Percentiles rank a stretch among this genome's conserved stretches.
Evolutionary conservation across 2,888 invertebrate species (phyloP).

Genomic region (Torymus auratus): DNA sequence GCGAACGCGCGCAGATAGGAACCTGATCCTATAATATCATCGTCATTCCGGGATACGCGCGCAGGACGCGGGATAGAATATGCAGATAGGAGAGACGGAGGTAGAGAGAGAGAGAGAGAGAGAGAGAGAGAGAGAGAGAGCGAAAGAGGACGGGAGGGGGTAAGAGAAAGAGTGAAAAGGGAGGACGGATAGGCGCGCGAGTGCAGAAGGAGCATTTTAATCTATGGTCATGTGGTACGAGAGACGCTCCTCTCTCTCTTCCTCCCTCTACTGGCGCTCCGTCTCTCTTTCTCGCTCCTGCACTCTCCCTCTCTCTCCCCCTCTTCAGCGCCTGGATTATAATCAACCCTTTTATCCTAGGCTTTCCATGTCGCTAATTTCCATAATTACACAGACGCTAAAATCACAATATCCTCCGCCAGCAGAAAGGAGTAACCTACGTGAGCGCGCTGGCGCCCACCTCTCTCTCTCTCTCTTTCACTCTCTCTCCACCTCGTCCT

Average conservation of each 20-base stretch:
- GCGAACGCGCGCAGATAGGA: conserved; percentile 59
- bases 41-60: conserved; percentile 67
- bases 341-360: conserved; percentile 78
- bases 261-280: conserved; percentile 54
- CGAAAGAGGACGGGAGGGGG: conserved; percentile 58
- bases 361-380: conserved; percentile 78
- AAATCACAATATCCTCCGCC: conserved; percentile 76
- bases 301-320: conserved; percentile 63
- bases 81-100: conserved; percentile 61
- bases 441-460: conserved; percentile 66
- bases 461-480: neutral
- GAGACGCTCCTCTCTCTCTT: conserved; percentile 58
- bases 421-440: conserved; percentile 75
- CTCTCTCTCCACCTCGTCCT: conserved; percentile 56
- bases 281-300: conserved; percentile 58
- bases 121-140: conserved; percentile 58
- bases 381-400: conserved; percentile 78
- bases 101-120: conserved; percentile 60
- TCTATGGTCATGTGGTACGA: conserved; percentile 73
- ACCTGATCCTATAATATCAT: conserved; percentile 70
- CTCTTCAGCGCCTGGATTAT: conserved; percentile 73
- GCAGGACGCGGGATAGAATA: conserved; percentile 62
- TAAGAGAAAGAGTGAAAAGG: conserved; percentile 34
- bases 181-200: conserved; percentile 69
- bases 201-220: conserved; percentile 76